A percentile compares a stretch with the other conserved stretches of the same genome.
phyloP scores from a whole-genome alignment of 2,888 invertebrate genomes.

The Ochlodes sylvanus region DNA sequence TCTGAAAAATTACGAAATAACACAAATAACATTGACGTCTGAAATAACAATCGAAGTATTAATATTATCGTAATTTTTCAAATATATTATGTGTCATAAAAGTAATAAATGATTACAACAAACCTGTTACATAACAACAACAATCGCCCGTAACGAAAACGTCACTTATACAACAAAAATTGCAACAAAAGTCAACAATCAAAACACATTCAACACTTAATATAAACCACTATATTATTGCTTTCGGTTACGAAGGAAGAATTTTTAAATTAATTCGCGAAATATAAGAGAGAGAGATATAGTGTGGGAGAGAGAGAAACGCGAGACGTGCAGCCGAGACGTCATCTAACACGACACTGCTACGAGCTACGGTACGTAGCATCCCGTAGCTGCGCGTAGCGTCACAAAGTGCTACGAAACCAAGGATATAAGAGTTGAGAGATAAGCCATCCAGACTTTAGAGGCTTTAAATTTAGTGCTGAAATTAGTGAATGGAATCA shows the following conservation, averaged over 20 bases:
- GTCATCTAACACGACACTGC: conserved; percentile 43
- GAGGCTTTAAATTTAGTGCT: background rate
- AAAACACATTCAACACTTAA: conserved; percentile 25
- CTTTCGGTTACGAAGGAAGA: conserved; percentile 32
- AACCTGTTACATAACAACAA: conserved; percentile 54
- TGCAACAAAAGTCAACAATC: conserved; percentile 36
- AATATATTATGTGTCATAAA: conserved; percentile 19
- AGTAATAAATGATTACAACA: conserved; percentile 39
- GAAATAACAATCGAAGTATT: background rate
- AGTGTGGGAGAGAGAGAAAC: conserved; percentile 47
- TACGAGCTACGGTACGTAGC: conserved; percentile 47
- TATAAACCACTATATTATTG: conserved; percentile 34
- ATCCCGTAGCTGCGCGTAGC: conserved; percentile 49
- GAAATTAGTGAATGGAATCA: background rate
- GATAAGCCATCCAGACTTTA: background rate
- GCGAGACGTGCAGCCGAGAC: conserved; percentile 40
- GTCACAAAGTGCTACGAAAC: conserved; percentile 41
- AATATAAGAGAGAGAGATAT: conserved; percentile 49
- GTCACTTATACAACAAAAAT: conserved; percentile 38
- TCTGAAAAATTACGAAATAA: conserved; percentile 6
- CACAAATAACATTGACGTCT: background rate
- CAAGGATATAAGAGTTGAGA: background rate
- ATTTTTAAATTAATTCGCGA: conserved; percentile 48
- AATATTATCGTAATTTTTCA: conserved; percentile 4
- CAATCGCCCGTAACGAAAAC: conserved; percentile 35